Conservation (phyloP, 2,113 vertebrate species). For the Colossoma macropomum region DNA sequence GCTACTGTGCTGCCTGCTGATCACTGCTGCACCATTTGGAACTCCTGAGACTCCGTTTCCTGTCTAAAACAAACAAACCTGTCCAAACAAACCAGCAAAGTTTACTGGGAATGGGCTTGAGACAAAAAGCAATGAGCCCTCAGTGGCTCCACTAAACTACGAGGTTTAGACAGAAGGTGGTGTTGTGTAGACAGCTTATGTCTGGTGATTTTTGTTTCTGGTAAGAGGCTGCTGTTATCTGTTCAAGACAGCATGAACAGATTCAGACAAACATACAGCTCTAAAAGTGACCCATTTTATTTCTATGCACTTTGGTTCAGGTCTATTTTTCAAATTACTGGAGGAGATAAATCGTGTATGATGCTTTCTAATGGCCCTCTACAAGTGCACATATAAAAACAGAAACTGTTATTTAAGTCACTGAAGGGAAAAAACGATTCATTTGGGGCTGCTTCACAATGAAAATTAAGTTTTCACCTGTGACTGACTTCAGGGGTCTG, state of each 20-base stretch:
- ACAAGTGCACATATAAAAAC: too few species aligned
- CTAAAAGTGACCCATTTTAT: background rate
- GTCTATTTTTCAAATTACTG: too few species aligned
- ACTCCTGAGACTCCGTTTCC: background rate
- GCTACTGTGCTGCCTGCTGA: background rate
- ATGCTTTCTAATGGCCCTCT: too few species aligned
- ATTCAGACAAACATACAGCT: background rate
- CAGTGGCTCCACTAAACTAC: background rate
- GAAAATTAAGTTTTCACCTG: too few species aligned
- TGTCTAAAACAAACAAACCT: slow-evolving; percentile 20
- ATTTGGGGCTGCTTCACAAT: too few species aligned
- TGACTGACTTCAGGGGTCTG: too few species aligned
- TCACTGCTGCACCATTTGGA: background rate
- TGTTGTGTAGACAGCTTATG: background rate
- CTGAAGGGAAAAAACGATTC: too few species aligned
- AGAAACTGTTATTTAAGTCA: too few species aligned
- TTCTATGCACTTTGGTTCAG: background rate
- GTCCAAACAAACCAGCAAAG: background rate
- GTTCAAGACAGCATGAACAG: background rate
- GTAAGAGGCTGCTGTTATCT: background rate
- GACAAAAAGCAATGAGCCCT: background rate
- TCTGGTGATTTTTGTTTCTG: background rate
- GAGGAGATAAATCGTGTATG: too few species aligned
- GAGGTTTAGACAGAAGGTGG: background rate
- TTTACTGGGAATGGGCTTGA: background rate